Base-by-base conservation (phyloP, 92 coral and sea anemone species). In the Virgularia gustaviana region DNA sequence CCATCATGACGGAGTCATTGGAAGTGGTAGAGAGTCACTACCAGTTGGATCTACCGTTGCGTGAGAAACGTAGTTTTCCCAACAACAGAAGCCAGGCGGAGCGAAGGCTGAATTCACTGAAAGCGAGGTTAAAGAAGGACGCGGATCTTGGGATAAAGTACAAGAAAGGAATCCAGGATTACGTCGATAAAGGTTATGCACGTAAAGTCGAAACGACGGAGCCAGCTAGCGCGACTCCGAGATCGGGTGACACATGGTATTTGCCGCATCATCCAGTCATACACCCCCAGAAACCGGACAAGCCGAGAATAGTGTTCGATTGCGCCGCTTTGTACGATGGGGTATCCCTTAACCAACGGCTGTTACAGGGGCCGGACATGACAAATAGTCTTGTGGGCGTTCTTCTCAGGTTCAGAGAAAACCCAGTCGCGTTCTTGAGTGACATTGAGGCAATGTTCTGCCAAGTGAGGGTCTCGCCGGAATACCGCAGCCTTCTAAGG, bases 311-410 rank as follows among this genome's bases (percentile, higher is more conserved):
- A 41, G 82, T 79, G 27, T 79, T 84, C 65, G 82, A 84, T 75
- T 80, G 85, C 58, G 72, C 88, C 12, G 84, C 71, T 25, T 49
- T 36, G 36, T 78, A 54, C 53, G 67, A 57, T 15, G 81, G 59
- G 29, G 57, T 67, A 20, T 79, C 83, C n/a, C 49, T 82, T n/a
- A 81, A 81, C 57, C 57, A 66, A 6, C 63, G 44, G 23, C 53
- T 74, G 10, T 55, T 75, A 32, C 85, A 81, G 33, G 85, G 83
- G 42, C 87, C 87, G 59, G 81, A 83, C 32, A 58, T 83, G 70
- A 78, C 81, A 42, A 83, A 83, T 44, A 78, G 37, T 20, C 79
- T 78, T 34, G 67, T 73, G 3, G 81, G 84, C 8, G 83, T 83
- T n/a, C 49, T 76, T 35, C 35, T 49, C 9, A 72, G 71, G 45